Evolutionary conservation across 2,113 vertebrate species (phyloP).

Genomic region (Myrmophylax atrothorax): DNA sequence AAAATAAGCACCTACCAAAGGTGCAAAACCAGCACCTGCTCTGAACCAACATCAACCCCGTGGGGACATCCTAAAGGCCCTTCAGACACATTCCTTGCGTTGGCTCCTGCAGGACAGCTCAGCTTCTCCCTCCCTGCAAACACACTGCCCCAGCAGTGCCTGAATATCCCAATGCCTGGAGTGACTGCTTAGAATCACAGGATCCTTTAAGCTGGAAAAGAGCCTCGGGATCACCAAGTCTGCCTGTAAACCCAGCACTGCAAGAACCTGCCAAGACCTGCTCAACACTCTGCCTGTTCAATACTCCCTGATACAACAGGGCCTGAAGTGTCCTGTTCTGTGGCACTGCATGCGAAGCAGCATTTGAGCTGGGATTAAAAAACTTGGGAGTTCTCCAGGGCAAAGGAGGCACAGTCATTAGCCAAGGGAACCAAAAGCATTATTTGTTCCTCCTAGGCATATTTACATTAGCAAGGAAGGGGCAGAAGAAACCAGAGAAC

Average conservation of each 20-base stretch:
- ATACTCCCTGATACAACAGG: accelerated
- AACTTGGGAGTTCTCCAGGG: neutral
- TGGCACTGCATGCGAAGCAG: neutral
- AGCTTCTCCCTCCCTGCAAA: neutral
- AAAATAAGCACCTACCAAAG: neutral
- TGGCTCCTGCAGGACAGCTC: neutral
- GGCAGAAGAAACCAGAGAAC: neutral
- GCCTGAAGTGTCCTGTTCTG: neutral
- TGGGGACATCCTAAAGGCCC: neutral
- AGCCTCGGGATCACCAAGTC: neutral
- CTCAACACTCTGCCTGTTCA: neutral
- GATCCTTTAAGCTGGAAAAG: neutral
- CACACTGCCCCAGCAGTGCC: neutral
- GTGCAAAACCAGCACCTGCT: neutral
- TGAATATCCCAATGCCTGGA: neutral
- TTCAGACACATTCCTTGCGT: neutral
- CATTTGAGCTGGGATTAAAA: neutral
- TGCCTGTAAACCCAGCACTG: neutral
- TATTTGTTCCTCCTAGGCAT: neutral
- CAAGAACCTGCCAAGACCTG: neutral
- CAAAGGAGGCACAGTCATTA: neutral
- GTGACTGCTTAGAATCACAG: neutral
- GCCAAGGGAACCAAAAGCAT: neutral
- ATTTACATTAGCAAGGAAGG: neutral
- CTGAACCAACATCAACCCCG: neutral